Evolutionary conservation across 2,888 invertebrate genomes (phyloP), one percentile per base, ranked within the genome.

Genomic region (Heliconius ismenius): DNA sequence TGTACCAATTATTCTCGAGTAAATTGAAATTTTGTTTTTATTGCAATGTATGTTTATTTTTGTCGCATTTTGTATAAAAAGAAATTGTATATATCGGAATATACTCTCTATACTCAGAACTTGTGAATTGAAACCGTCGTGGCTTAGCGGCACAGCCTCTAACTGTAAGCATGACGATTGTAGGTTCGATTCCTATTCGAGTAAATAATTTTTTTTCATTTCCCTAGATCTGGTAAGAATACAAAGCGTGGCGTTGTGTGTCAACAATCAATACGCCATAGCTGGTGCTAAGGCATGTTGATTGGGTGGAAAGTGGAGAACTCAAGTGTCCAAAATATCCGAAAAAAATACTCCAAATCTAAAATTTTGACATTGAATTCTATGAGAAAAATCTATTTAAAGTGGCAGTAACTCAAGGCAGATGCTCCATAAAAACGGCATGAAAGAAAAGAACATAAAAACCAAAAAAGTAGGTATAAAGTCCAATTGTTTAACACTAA

Each of bases 371-470:
- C 2, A 18, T 64, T 21, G 32, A 32, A 21, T 10, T 32, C 28
- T 15, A 49, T 28, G 68, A 68, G 21, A 11, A 49, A 65, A 68
- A 49, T 24, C 49, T 68, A 24, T 21, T 68, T 28, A 49, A 28
- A 49, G 26, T 32, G 68, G 49, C 49, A 43, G 26, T 68, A 49
- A 49, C 18, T 68, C 49, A 49, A 49, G 49, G 49, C 49, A 68
- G 28, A 49, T 21, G 68, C 68, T 49, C 68, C 49, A 68, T 68
- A 68, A 68, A 68, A 68, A 26, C 49, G 68, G 13, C 9, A 67
- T 67, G 67, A 67, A 67, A 67, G 26, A 28, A 49, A 68, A 9
- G 28, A 26, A 26, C 43, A 49, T 68, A 68, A 68, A 65, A 68
- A 49, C 49, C 68, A 68, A 49, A 49, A 68, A 10, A 10, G 26